Evolutionary conservation across 1,140 invertebrate genomes (phyloP).

Genomic region (Drosophila simulans): DNA sequence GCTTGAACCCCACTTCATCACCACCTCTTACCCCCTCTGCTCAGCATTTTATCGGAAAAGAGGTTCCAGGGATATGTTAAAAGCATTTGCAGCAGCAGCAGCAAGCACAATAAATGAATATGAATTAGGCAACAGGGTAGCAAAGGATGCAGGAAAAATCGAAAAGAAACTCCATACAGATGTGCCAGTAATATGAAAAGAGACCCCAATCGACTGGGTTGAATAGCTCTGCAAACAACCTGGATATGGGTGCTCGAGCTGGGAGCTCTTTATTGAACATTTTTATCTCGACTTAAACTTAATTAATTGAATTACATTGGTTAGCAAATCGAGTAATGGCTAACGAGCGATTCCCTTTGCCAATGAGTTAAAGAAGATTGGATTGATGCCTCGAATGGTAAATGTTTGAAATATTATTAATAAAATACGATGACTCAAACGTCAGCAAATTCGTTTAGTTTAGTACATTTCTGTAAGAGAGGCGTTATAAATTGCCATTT

Average conservation of each 20-base stretch:
- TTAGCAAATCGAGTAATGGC: neutral
- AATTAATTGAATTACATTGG: neutral
- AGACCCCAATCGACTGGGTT: constrained; percentile 6
- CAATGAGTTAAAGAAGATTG: no score
- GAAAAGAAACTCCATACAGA: constrained; percentile 19
- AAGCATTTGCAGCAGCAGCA: constrained; percentile 39
- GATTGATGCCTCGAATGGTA: no score
- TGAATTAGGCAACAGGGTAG: constrained; percentile 68
- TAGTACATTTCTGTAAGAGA: neutral
- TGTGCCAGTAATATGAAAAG: constrained; percentile 16
- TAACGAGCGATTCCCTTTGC: no score
- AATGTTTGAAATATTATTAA: no score
- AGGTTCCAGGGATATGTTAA: neutral
- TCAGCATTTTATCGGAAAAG: neutral
- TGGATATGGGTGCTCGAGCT: neutral
- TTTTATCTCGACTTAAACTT: neutral
- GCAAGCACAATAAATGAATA: constrained; percentile 77
- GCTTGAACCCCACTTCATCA: constrained; percentile 35
- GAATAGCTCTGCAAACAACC: constrained; percentile 13
- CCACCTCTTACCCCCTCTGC: neutral
- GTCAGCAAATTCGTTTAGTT: neutral
- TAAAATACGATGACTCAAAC: neutral
- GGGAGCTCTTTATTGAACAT: neutral
- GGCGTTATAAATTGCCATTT: neutral
- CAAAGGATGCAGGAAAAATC: neutral